Conservation (phyloP, 2,797 vertebrate species). For the Tinamus major region DNA sequence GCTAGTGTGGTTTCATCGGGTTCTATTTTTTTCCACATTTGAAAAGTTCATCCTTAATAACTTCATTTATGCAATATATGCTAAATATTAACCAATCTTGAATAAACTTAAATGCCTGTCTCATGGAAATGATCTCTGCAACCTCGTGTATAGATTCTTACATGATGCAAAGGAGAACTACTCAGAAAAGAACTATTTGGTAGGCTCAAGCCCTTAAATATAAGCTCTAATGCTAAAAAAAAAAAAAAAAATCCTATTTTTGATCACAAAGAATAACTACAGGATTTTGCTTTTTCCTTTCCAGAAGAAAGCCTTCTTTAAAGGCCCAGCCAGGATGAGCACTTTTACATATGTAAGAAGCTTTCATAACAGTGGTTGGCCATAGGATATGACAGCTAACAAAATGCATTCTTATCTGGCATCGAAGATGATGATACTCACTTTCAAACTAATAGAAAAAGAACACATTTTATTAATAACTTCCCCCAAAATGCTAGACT, state of each 20-base stretch:
- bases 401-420: neutral
- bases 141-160: neutral
- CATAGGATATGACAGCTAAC: accelerated
- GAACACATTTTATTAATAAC: neutral
- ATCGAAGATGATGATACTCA: neutral
- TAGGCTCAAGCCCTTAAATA: neutral
- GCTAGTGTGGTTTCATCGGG: neutral
- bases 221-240: neutral
- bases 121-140: neutral
- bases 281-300: neutral
- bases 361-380: accelerated
- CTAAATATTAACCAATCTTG: neutral
- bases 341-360: neutral
- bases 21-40: neutral
- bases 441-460: neutral
- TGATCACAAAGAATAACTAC: neutral
- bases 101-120: neutral
- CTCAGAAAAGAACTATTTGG: neutral
- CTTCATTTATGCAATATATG: neutral
- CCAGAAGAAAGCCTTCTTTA: neutral
- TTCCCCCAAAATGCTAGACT: neutral
- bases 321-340: neutral
- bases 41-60: neutral
- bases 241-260: neutral
- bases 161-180: neutral